Percentiles rank a stretch among this genome's conserved stretches.
These are phyloP conservation scores for Mesorhabditis sp. DNA, from an alignment of 2,888 invertebrate genomes.

Conservation along the genomic window DNA sequence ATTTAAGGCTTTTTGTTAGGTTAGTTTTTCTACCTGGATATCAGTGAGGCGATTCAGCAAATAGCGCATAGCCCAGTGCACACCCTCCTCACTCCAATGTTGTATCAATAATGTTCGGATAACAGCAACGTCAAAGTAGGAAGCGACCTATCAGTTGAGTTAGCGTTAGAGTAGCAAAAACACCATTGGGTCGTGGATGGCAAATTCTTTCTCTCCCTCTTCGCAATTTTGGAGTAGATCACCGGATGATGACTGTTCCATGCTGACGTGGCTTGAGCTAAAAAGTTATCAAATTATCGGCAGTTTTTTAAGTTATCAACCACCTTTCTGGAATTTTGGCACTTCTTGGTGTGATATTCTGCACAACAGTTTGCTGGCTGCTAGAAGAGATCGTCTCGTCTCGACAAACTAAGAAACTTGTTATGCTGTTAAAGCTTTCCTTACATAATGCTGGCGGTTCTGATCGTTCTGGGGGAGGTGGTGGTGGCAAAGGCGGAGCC, in stretches of 20 bases:
- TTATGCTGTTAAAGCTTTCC: neutral
- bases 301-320: neutral
- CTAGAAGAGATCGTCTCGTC: constrained; percentile 42
- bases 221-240: constrained; percentile 14
- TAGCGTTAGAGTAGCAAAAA: neutral
- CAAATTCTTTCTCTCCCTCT: constrained; percentile 28
- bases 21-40: constrained; percentile 41
- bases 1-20: neutral
- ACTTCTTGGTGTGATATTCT: neutral
- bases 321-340: neutral
- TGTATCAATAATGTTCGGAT: constrained; percentile 88
- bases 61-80: constrained; percentile 91
- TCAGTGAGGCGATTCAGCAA: constrained; percentile 59
- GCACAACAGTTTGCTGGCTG: constrained; percentile 44
- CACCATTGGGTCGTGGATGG: constrained; percentile 30
- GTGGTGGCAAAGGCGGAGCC: constrained; percentile 4
- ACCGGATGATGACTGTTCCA: neutral
- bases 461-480: neutral
- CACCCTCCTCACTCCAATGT: constrained; percentile 96
- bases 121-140: constrained; percentile 92
- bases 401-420: neutral
- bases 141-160: constrained; percentile 67
- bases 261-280: constrained; percentile 2
- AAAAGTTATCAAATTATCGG: neutral
- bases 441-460: constrained; percentile 4